Conservation (phyloP, 2,113 vertebrate species). For the Boulengerochromis microlepis region DNA sequence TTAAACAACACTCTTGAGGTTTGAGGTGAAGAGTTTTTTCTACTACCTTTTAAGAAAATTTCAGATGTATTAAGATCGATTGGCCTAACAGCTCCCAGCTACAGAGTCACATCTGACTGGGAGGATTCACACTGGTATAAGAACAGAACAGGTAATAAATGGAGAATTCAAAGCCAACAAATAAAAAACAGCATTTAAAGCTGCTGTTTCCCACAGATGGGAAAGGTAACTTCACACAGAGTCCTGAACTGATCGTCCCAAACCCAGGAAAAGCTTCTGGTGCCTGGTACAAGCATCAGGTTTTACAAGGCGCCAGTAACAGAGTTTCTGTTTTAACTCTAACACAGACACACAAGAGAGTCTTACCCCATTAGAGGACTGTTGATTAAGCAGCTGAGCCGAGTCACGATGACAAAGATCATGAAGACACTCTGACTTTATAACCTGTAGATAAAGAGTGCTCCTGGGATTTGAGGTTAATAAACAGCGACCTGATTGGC, state of each 20-base stretch:
- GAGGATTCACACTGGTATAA: background rate
- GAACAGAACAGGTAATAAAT: background rate
- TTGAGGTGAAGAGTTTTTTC: background rate
- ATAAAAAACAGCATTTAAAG: background rate
- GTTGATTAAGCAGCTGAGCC: background rate
- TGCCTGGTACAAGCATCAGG: background rate
- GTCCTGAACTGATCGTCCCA: background rate
- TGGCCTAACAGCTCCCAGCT: background rate
- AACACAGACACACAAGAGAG: background rate
- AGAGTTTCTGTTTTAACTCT: background rate
- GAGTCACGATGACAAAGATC: background rate
- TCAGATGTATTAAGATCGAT: background rate
- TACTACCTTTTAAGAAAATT: background rate
- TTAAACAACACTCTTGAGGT: background rate
- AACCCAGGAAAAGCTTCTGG: background rate
- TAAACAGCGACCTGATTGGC: background rate
- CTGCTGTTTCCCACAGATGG: background rate
- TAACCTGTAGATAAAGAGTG: background rate
- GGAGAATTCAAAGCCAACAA: background rate
- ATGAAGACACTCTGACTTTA: background rate
- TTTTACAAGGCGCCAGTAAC: fast-evolving
- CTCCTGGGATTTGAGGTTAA: background rate
- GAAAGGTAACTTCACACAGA: background rate
- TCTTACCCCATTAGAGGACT: constrained; percentile 10
- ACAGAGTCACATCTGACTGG: background rate